phyloP scores from a whole-genome alignment of 2,113 vertebrate genomes.

The Nipponia nippon region DNA sequence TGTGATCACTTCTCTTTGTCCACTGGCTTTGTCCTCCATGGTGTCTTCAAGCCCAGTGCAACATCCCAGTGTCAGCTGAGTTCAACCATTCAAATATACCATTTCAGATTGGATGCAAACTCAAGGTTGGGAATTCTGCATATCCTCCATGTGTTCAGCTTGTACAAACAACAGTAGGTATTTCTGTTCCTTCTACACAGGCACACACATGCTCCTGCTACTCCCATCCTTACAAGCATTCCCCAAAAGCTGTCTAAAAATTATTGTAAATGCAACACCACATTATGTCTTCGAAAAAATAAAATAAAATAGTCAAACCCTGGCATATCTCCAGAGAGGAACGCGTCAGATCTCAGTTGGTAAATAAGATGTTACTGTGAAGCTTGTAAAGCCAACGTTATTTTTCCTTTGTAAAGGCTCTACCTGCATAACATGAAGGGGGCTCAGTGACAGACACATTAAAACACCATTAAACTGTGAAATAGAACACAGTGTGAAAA shows the following conservation, averaged over 20 bases:
- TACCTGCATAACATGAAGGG: constrained; percentile 78
- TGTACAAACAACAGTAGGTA: constrained; percentile 8
- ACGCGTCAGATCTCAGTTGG: constrained; percentile 67
- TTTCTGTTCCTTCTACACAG: not conserved
- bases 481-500: constrained; percentile 88
- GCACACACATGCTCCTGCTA: not conserved
- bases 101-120: not conserved
- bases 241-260: constrained; percentile 50
- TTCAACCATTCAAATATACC: not conserved
- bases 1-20: not conserved
- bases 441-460: constrained; percentile 86
- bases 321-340: constrained; percentile 26
- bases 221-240: constrained; percentile 19
- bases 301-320: constrained; percentile 20
- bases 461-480: constrained; percentile 90
- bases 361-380: constrained; percentile 79
- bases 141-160: not conserved
- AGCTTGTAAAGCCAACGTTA: constrained; percentile 65
- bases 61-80: not conserved
- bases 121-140: not conserved
- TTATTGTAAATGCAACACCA: not conserved
- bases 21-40: not conserved
- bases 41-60: not conserved
- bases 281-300: not conserved
- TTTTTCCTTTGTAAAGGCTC: constrained; percentile 74